A percentile compares a stretch with the other conserved stretches of the same genome.
Evolutionary conservation across 2,888 invertebrate genomes (phyloP).

Genomic region (Hirudinaria manillensis): DNA sequence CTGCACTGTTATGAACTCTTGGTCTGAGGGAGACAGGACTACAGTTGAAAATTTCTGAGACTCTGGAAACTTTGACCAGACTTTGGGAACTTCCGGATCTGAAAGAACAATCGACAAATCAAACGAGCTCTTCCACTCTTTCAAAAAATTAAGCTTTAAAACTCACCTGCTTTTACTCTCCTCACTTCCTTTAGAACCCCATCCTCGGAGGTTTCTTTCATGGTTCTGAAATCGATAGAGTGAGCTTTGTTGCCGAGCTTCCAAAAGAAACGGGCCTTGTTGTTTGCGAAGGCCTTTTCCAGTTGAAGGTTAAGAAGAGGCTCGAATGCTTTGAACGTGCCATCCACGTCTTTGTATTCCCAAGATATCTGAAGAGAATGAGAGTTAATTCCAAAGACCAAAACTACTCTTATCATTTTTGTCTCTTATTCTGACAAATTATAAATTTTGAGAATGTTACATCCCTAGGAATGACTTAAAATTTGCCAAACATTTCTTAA

Average conservation of each 20-base stretch:
- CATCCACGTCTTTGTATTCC: not conserved
- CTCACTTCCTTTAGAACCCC: not conserved
- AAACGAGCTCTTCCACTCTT: not conserved
- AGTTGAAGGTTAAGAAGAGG: not conserved
- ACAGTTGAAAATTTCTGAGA: constrained; percentile 17
- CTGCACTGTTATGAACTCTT: constrained; percentile 26
- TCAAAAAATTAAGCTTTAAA: not conserved
- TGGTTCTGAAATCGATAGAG: not conserved
- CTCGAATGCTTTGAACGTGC: not conserved
- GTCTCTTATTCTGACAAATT: too few relatives aligned
- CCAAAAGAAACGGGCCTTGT: not conserved
- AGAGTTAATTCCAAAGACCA: not conserved
- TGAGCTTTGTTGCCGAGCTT: not conserved
- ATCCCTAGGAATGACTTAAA: too few relatives aligned
- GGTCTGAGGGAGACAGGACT: not conserved
- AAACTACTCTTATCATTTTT: not conserved
- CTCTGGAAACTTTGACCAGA: not conserved
- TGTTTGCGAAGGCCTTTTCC: not conserved
- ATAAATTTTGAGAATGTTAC: too few relatives aligned
- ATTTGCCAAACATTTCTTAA: too few relatives aligned
- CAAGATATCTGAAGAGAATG: not conserved
- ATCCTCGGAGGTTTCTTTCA: not conserved
- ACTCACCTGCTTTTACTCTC: not conserved
- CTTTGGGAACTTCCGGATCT: not conserved
- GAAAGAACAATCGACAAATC: not conserved